A percentile compares a stretch with the other conserved stretches of the same genome.
phyloP scores from a whole-genome alignment of 2,888 invertebrate genomes.

The Platynereis dumerilii region DNA sequence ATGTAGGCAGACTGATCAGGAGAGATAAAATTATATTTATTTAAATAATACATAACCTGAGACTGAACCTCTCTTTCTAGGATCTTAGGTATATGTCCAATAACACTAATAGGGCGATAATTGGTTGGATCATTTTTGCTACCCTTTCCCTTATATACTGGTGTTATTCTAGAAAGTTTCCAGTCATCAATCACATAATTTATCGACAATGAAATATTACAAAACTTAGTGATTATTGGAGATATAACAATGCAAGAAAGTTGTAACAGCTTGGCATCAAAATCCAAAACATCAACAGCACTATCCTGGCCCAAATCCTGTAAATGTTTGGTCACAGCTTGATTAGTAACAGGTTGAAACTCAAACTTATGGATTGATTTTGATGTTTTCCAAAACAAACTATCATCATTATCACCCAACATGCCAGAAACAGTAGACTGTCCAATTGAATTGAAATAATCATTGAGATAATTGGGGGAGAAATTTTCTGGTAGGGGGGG shows the following conservation, averaged over 20 bases:
- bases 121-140: not conserved
- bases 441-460: too few relatives aligned
- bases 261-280: not conserved
- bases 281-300: not conserved
- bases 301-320: not conserved
- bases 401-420: too few relatives aligned
- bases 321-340: not conserved
- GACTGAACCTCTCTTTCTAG: not conserved
- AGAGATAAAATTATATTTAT: not conserved
- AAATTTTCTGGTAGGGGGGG: too few relatives aligned
- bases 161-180: slow-evolving; percentile 2
- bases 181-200: not conserved
- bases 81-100: slow-evolving; percentile 6
- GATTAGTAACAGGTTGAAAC: not conserved
- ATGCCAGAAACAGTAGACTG: too few relatives aligned
- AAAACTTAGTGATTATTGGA: not conserved
- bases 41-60: not conserved
- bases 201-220: not conserved
- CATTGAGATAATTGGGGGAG: too few relatives aligned
- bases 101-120: not conserved
- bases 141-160: not conserved
- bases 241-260: not conserved
- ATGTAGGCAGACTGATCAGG: slow-evolving; percentile 1
- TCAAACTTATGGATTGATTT: not conserved
- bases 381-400: not conserved